Conservation (phyloP, 2,797 vertebrate genomes). For the Percopsis omiscomaycus region DNA sequence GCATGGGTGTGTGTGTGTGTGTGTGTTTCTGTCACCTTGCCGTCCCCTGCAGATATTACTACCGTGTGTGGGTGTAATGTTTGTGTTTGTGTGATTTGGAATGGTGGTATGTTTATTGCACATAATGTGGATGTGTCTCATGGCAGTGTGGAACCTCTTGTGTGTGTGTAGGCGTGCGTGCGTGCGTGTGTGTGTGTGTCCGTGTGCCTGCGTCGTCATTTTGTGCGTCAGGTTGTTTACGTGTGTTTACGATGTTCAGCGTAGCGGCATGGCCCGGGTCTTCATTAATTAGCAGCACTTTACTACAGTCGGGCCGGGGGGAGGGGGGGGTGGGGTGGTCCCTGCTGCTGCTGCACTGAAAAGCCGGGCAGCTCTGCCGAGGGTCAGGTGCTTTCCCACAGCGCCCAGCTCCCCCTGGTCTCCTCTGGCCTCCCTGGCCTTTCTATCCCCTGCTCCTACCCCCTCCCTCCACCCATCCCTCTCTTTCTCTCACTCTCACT, state of each 20-base stretch:
- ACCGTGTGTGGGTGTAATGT: not conserved
- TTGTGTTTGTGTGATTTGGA: conserved; percentile 8
- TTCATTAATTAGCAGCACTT: conserved; percentile 60
- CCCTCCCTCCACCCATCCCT: not conserved
- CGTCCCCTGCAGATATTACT: too few relatives aligned
- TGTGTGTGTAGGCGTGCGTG: conserved; percentile 9
- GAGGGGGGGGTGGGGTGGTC: too few relatives aligned
- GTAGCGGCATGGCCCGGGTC: conserved; percentile 45
- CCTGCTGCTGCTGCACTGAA: conserved; percentile 25
- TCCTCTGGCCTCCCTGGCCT: conserved; percentile 13
- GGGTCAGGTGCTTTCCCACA: conserved; percentile 32
- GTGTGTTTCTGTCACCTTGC: too few relatives aligned
- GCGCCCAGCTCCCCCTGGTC: conserved; percentile 11
- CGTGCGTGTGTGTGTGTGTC: not conserved
- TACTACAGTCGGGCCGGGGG: conserved; percentile 30
- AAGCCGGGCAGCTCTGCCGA: conserved; percentile 30
- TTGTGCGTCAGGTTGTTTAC: conserved; percentile 13
- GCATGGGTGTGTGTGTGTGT: too few relatives aligned
- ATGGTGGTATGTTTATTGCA: not conserved
- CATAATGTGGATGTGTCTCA: conserved; percentile 17
- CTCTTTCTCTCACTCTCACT: not conserved
- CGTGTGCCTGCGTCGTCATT: not conserved
- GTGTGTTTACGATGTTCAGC: conserved; percentile 66
- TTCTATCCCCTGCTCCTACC: not conserved
- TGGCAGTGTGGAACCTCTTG: conserved; percentile 10